phyloP scores from a whole-genome alignment of 2,888 invertebrate genomes.

The Spialia ferax region DNA sequence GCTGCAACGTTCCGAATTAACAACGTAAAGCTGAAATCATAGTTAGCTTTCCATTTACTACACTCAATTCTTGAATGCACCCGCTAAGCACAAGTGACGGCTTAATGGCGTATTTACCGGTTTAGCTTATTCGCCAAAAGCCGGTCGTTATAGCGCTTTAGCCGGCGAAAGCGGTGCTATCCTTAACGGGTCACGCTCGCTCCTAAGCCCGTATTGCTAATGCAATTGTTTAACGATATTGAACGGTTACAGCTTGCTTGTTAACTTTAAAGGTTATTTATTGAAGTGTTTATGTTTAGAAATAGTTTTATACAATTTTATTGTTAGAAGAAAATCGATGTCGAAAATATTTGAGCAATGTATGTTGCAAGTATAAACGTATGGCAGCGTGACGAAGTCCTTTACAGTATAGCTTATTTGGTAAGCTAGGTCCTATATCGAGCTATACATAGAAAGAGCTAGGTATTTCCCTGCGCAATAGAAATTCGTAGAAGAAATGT shows the following conservation, averaged over 20 bases:
- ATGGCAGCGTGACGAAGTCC: too few species aligned
- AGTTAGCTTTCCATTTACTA: conserved; percentile 32
- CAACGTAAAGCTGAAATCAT: conserved; percentile 13
- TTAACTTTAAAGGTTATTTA: neutral
- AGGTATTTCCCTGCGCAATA: too few species aligned
- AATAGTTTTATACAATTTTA: too few species aligned
- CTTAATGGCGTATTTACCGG: conserved; percentile 7
- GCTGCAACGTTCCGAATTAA: conserved; percentile 5
- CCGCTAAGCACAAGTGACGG: conserved; percentile 16
- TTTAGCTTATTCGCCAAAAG: conserved; percentile 27
- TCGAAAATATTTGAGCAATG: too few species aligned
- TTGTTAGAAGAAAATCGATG: too few species aligned
- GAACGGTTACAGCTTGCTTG: neutral
- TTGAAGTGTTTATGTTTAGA: neutral
- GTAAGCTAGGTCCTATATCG: too few species aligned
- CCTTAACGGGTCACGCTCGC: conserved; percentile 15
- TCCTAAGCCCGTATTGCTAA: conserved; percentile 6
- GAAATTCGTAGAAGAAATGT: too few species aligned
- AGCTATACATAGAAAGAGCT: too few species aligned
- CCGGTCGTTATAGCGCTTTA: conserved; percentile 33
- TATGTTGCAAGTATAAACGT: too few species aligned
- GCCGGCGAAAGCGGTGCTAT: conserved; percentile 17
- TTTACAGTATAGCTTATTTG: too few species aligned
- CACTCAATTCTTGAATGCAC: conserved; percentile 11
- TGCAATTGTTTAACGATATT: conserved; percentile 21